Evolutionary conservation across 2,888 invertebrate species (phyloP), one percentile per base, ranked within the genome.

Genomic region (Tachina lurida): DNA sequence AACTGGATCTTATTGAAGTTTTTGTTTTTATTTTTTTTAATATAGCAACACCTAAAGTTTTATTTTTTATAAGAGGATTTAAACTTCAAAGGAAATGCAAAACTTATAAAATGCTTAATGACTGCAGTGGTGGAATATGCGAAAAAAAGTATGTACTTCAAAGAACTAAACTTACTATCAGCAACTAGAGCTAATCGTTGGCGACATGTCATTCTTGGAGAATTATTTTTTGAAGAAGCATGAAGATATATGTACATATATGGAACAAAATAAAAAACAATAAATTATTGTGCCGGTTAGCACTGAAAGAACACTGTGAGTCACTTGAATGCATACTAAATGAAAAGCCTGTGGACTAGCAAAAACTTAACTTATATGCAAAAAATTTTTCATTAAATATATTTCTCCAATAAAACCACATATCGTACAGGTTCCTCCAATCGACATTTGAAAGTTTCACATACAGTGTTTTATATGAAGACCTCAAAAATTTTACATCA

Each of bases 31-130:
- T 39, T 67, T 65, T 13, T 74, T 60, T 70, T 15, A 17, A 77
- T 65, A 83, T 60, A 60, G 63, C 52, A 60, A 77, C 83, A 83
- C 83, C 77, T 83, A 47, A 12, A 73, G 58, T 73, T 71, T 71
- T n/a, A n/a, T n/a, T 31, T 22, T 49, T 56, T 76, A 22, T 77
- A 83, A 83, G 83, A 73, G 83, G 83, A 83, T 83, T 83, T 77
- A 43, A 65, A 83, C 83, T 67, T 83, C 83, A 83, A 83, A 77
- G 67, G 83, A 73, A 77, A 75, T 62, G 58, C 65, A 60, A 63
- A 76, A 65, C 76, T 82, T 49, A 31, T 58, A 65, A 74, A 82
- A 68, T 58, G 60, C 74, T 62, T 70, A 75, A 31, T 68, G 31
- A 81, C 47, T 62, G 4, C 17, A 22, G 49, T 56, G 56, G 15